Percentiles rank a stretch among this genome's conserved stretches.
Conservation (phyloP, 2,888 invertebrate genomes). For the Anoplius nigerrimus region DNA sequence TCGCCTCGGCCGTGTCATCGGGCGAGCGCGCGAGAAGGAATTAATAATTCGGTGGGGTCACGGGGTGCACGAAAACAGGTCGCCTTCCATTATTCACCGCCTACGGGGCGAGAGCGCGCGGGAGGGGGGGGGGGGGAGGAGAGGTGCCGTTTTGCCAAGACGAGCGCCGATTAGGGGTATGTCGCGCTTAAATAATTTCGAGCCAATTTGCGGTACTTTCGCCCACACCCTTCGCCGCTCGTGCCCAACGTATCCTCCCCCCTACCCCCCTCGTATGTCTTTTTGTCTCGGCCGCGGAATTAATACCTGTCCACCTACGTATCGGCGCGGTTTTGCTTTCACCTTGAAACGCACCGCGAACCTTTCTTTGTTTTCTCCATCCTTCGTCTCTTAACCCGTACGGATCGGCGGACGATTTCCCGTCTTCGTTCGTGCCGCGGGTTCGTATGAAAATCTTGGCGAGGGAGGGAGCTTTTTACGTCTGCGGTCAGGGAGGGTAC, state of each 20-base stretch:
- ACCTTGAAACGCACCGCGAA: slow-evolving; percentile 11
- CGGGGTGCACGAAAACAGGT: background rate
- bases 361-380: too few species aligned
- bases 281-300: background rate
- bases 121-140: too few species aligned
- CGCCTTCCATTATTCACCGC: slow-evolving; percentile 2
- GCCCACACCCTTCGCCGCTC: background rate
- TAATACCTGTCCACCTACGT: background rate
- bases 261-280: background rate
- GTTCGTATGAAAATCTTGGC: too few species aligned
- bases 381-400: too few species aligned
- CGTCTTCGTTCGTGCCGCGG: too few species aligned
- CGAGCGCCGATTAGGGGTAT: background rate
- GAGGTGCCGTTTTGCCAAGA: background rate
- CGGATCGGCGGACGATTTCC: too few species aligned
- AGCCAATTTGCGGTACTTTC: slow-evolving; percentile 16
- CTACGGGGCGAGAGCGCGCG: background rate
- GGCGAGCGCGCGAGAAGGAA: background rate
- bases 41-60: slow-evolving; percentile 4
- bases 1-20: too few species aligned
- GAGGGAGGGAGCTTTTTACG: too few species aligned
- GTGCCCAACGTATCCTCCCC: background rate
- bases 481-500: too few species aligned
- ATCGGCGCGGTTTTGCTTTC: background rate
- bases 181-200: slow-evolving; percentile 7